Evolutionary conservation across 2,113 vertebrate genomes (phyloP).

Genomic region (Menura novaehollandiae): DNA sequence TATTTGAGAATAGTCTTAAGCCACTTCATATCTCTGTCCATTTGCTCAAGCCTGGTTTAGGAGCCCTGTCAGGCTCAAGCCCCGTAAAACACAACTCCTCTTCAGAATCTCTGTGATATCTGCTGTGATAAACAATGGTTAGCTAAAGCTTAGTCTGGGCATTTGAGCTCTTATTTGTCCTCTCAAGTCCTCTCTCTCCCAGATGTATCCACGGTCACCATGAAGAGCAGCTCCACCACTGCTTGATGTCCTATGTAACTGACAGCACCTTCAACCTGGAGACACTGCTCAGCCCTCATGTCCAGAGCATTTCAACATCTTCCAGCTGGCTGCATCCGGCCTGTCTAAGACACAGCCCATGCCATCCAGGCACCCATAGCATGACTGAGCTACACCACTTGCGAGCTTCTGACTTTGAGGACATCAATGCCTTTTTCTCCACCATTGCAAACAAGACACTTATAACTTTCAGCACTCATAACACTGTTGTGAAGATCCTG

Average conservation of each 20-base stretch:
- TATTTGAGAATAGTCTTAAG: background rate
- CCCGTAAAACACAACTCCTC: background rate
- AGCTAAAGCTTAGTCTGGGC: background rate
- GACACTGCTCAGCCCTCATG: background rate
- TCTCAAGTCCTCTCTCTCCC: background rate
- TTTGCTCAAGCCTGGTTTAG: background rate
- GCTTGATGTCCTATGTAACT: fast-evolving
- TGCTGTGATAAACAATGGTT: background rate
- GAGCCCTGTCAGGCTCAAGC: background rate
- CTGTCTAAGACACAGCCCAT: background rate
- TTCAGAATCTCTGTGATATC: background rate
- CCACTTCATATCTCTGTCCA: background rate
- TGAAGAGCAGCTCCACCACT: background rate
- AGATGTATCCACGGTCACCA: fast-evolving
- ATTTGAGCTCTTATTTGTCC: background rate
- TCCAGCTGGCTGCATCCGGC: background rate
- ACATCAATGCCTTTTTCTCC: background rate
- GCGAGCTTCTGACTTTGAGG: background rate
- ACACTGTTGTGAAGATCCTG: background rate
- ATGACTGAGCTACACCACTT: background rate
- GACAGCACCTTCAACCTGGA: background rate
- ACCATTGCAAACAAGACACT: fast-evolving
- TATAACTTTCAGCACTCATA: background rate
- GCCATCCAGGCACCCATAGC: fast-evolving
- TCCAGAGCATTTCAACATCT: background rate